Base-by-base conservation (phyloP, 2,888 invertebrate species). In the Trachelus stipa region DNA sequence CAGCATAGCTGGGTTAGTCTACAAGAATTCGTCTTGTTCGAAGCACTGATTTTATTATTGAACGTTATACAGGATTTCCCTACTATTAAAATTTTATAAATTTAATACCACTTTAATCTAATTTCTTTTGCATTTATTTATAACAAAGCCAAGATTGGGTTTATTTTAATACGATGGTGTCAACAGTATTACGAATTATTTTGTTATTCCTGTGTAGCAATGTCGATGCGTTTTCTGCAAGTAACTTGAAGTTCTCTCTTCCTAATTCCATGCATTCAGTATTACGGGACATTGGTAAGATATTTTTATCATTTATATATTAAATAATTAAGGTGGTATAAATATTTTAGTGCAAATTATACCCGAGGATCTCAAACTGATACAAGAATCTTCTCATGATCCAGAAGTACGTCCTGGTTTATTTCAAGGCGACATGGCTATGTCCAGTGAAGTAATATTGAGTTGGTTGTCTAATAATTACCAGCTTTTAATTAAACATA, bases 401-500 rank as follows among this genome's bases (percentile, higher is more conserved):
- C 94, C 95, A 0, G 95, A 95, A 91, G 93, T 95, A 0, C 92
- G 92, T 80, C 95, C 95, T 0, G 94, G 94, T 30, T 90, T 95
- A 40, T 95, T 94, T 87, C 94, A 95, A 89, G 95, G 95, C 3
- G 95, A 95, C 83, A 95, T 95, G 92, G 95, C 95, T 1, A 92
- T 95, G 81, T 93, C 93, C 77, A 93, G 94, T 75, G 94, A 91
- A 87, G 92, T 90, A 85, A 69, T 9, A 56, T 15, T 56, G 23
- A 56, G 6, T 56, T 56, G 9, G 2, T 56, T 9, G 1, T 9
- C 56, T 9, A 23, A 23, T 56, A 56, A 23, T 56, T 40, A 56
- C 0, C 23, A 74, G 12, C 23, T 68, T 69, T 76, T 73, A 73
- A 75, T 56, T 12, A 34, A 34, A 34, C 4, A 31, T 68, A 23